phyloP scores from a whole-genome alignment of 1,140 invertebrate species.

The Mizuhopecten yessoensis region DNA sequence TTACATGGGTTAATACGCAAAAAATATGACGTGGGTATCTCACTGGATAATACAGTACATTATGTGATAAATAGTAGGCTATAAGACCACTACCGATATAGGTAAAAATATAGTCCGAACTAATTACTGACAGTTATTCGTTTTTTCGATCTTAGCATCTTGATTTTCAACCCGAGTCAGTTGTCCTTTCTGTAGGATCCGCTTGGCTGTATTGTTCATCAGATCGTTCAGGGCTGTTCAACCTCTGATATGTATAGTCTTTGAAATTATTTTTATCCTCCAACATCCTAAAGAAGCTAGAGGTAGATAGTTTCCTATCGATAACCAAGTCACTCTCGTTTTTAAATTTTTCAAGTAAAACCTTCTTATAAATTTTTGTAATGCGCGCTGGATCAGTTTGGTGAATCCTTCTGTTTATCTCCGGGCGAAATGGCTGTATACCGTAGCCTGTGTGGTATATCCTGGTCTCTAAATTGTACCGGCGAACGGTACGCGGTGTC shows the following conservation, averaged over 20 bases:
- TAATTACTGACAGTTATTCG: too few relatives aligned
- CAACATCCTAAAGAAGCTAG: conserved; percentile 50
- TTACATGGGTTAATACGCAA: too few relatives aligned
- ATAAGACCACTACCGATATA: too few relatives aligned
- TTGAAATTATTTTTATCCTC: conserved; percentile 45
- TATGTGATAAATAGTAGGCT: too few relatives aligned
- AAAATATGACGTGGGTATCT: too few relatives aligned
- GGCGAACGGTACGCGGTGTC: conserved; percentile 48
- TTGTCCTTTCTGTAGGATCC: too few relatives aligned
- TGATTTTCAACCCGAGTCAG: too few relatives aligned
- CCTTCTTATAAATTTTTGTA: conserved; percentile 46
- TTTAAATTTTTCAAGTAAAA: conserved; percentile 54
- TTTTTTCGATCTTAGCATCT: too few relatives aligned
- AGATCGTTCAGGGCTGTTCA: conserved; percentile 41
- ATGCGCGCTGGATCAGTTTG: conserved; percentile 42
- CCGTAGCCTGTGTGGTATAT: conserved; percentile 53
- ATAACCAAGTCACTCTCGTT: conserved; percentile 53
- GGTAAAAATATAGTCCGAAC: too few relatives aligned
- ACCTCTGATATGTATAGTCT: conserved; percentile 44
- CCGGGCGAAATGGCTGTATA: conserved; percentile 49
- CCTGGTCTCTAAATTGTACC: conserved; percentile 56
- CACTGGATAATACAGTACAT: too few relatives aligned
- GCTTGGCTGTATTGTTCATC: too few relatives aligned
- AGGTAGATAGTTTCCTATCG: conserved; percentile 45
- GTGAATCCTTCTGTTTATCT: conserved; percentile 48